Conservation (phyloP, 2,113 vertebrate genomes). For the Aegotheles bennettii region DNA sequence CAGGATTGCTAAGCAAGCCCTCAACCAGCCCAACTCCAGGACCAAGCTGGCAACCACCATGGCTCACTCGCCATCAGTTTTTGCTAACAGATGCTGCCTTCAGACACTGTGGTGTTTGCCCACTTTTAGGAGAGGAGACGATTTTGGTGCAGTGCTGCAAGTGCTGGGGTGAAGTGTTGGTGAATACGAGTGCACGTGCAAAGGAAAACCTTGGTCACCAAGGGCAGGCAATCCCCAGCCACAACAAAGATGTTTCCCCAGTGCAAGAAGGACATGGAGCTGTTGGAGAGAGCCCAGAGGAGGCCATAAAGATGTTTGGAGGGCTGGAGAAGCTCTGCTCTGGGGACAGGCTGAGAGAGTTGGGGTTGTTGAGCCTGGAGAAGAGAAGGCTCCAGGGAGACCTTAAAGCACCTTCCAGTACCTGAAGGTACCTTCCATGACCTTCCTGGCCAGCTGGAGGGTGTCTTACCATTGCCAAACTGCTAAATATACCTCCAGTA, state of each 20-base stretch:
- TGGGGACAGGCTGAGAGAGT: no score
- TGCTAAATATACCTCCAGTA: neutral
- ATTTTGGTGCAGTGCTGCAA: neutral
- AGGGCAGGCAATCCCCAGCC: neutral
- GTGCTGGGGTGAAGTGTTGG: neutral
- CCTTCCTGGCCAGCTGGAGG: no score
- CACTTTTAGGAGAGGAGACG: neutral
- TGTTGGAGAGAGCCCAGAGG: no score
- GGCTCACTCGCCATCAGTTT: neutral
- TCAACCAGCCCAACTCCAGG: neutral
- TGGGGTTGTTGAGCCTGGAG: no score
- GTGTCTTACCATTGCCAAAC: neutral
- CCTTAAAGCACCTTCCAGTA: no score
- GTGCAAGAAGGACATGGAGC: no score
- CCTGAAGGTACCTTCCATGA: no score
- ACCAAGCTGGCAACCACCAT: neutral
- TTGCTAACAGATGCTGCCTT: neutral
- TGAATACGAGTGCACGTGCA: accelerated
- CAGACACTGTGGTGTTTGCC: neutral
- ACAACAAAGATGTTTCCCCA: neutral
- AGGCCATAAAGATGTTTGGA: no score
- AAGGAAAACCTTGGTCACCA: neutral
- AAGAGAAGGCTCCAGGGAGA: no score
- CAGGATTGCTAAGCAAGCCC: neutral
- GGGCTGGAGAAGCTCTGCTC: no score